Base-by-base conservation (phyloP, 2,113 vertebrate species). In the rabbit (Oryctolagus cuniculus) region DNA sequence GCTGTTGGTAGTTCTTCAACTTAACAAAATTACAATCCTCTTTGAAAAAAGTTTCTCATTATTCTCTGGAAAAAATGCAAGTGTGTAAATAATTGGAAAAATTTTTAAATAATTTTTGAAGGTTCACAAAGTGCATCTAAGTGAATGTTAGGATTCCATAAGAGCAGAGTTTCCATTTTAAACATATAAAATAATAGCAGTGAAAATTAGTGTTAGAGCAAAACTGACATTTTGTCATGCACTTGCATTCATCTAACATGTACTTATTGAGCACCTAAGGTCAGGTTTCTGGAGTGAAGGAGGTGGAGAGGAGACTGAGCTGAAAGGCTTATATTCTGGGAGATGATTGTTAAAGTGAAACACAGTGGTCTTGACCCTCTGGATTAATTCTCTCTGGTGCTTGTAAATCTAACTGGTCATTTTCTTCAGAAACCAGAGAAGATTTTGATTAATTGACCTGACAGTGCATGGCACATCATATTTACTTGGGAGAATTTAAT, bases 381-480 rank as follows among this genome's bases (percentile, higher is more conserved):
- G 58, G 70, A 83, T 92, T 75, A 94, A 79, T 89, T 91, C 89
- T 95, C 27, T 2, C 61, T 94, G 94, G 79, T 94, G 80, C 74
- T 93, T 77, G 63, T 93, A 79, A 74, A 84, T 80, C n/a, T 81
- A 78, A 75, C 88, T 63, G 74, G 31, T 36, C 61, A 38, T 89
- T 96, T 91, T 87, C 94, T 91, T 90, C 69, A 80, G 94, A 89
- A 96, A 89, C 82, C 6, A 86, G 89, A 49, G 83, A 92, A 27
- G 94, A 66, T 91, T 96, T 95, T 97, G 97, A 97, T 96, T 75
- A 96, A 97, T 97, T 96, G 96, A 96, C 74, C 91, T 97, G 97
- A 96, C 96, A 96, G 89, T 92, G 86, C 89, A 80, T 96, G 95
- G 86, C 81, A 95, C 94, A 95, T 95, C 91, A 95, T 97, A 92